A percentile compares a stretch with the other conserved stretches of the same genome.
phyloP scores from a whole-genome alignment of 2,113 vertebrate species.

The Crypturellus undulatus region DNA sequence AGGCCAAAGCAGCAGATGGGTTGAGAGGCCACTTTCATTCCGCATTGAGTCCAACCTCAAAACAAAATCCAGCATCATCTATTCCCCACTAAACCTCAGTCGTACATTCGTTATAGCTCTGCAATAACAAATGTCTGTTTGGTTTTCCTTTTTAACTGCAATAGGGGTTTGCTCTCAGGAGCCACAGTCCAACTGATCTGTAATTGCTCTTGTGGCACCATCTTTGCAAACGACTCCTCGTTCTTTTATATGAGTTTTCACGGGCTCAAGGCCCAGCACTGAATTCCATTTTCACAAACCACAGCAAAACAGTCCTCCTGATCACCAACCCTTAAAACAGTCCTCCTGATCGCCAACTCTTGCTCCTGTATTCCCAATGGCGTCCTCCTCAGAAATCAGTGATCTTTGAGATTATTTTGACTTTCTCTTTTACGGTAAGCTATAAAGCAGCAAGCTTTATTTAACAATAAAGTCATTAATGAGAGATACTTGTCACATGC shows the following conservation, averaged over 20 bases:
- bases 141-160: accelerated
- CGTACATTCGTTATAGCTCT: background rate
- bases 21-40: background rate
- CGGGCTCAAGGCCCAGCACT: background rate
- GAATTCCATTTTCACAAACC: background rate
- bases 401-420: slow-evolving; percentile 34
- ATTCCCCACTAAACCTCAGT: background rate
- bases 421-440: slow-evolving; percentile 16
- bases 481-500: background rate
- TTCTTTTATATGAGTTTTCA: background rate
- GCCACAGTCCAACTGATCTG: background rate
- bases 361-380: background rate
- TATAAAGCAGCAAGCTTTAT: slow-evolving; percentile 41
- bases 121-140: accelerated
- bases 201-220: background rate
- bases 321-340: slow-evolving; percentile 6
- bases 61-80: background rate
- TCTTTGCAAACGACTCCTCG: accelerated
- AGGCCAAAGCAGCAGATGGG: background rate
- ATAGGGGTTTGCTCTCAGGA: background rate
- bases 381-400: background rate
- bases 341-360: background rate
- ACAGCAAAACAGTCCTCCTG: background rate
- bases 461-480: background rate
- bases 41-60: background rate